These are phyloP conservation scores for Silurus aristotelis DNA, from an alignment of 2,797 vertebrate species.

Conservation along the genomic window DNA sequence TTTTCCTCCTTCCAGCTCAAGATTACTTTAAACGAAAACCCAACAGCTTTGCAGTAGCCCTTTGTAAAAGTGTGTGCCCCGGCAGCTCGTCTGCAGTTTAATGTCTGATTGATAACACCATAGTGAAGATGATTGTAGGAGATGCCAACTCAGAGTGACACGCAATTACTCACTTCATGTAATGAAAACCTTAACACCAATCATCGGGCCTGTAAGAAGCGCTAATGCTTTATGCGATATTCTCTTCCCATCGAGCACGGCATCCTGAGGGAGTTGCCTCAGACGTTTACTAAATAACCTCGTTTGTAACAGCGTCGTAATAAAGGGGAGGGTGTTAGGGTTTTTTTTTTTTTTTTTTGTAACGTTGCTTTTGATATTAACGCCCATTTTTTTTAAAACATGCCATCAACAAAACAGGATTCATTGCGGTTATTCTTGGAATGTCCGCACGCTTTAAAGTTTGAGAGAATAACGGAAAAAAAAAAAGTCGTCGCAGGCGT, in stretches of 20 bases:
- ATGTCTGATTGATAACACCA: slow-evolving; percentile 80
- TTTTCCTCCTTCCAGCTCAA: slow-evolving; percentile 1
- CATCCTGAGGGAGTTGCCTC: slow-evolving; percentile 73
- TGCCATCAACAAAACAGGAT: slow-evolving; percentile 60
- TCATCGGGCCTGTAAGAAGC: slow-evolving; percentile 75
- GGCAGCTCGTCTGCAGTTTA: slow-evolving; percentile 79
- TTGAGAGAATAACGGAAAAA: slow-evolving; percentile 51
- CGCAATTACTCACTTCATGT: slow-evolving; percentile 82
- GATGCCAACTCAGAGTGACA: slow-evolving; percentile 78
- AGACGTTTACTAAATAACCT: slow-evolving; percentile 83
- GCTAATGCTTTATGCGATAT: slow-evolving; percentile 79
- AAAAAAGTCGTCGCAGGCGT: slow-evolving; percentile 39
- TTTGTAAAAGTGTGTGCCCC: slow-evolving; percentile 36
- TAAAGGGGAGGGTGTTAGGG: slow-evolving; percentile 27
- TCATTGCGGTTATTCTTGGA: slow-evolving; percentile 68
- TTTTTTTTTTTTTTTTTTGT: slow-evolving; percentile 11
- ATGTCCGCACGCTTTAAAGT: slow-evolving; percentile 63
- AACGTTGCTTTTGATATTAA: slow-evolving; percentile 35
- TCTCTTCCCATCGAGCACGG: slow-evolving; percentile 68
- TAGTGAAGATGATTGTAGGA: slow-evolving; percentile 80
- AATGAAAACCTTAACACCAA: slow-evolving; percentile 83
- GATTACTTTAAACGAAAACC: slow-evolving; percentile 11
- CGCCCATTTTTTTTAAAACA: background rate
- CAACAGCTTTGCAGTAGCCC: slow-evolving; percentile 29
- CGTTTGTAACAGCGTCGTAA: slow-evolving; percentile 74